Evolutionary conservation across 2,113 vertebrate genomes (phyloP), one percentile per base, ranked within the genome.

Genomic region (Lichenostomus cassidix): DNA sequence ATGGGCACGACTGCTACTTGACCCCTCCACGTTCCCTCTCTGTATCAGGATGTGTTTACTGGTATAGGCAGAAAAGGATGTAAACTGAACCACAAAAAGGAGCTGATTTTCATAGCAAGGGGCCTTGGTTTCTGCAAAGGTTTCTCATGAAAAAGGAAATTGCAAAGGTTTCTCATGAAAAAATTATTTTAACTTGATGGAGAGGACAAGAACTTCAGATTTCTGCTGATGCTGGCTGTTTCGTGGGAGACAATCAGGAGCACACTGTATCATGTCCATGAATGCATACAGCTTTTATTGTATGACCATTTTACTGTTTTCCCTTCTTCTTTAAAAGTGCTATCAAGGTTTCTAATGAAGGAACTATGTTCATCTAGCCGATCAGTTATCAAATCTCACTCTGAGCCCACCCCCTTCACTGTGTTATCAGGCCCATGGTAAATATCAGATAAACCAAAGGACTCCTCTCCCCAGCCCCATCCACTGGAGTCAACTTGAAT

Each of bases 1-100:
- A 12, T 0, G 18, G 25, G 21, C 20, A 65, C 2, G 0, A 6
- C 10, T 1, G 4, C 25, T 37, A 42, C 37, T 10, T 12, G 49
- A 82, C 12, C 9, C 21, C 20, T 10, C 22, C 21, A 7, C 6
- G n/a, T 7, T 58, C 39, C 10, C 33, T 12, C 67, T 77, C 37
- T n/a, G 17, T 8, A n/a, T 46, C 35, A 68, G n/a, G 23, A 44
- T 58, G 3, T 19, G 25, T 79, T 84, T 78, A 41, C 13, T 31
- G 41, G 29, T 31, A 39, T 2, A 77, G 37, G 33, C 63, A 88
- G 55, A 56, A 86, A 89, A 49, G 13, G 19, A 60, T 28, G 31
- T 7, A 50, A 71, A 64, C 15, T 23, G 20, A 75, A 53, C 6
- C 37, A 82, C 55, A n/a, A 47, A 84, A 84, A 68, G 31, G 21